Conservation (phyloP, 1,140 invertebrate genomes). For the Neodiprion pinetum region DNA sequence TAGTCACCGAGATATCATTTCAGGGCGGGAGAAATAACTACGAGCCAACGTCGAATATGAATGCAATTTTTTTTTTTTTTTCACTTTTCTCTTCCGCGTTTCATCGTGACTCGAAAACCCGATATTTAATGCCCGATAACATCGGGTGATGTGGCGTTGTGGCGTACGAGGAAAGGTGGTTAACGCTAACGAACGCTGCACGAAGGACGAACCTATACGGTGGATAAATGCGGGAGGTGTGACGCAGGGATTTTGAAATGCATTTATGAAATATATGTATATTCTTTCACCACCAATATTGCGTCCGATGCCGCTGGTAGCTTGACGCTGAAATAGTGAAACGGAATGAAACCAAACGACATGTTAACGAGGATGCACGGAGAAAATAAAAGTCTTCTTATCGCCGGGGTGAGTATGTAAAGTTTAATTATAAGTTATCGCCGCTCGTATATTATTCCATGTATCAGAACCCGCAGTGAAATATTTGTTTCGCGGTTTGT, state of each 20-base stretch:
- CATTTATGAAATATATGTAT: neutral
- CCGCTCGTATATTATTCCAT: neutral
- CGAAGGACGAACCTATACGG: neutral
- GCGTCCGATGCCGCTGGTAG: neutral
- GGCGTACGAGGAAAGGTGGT: neutral
- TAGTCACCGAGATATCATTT: too few species aligned
- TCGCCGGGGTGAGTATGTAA: neutral
- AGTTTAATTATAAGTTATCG: neutral
- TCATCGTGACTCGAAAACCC: neutral
- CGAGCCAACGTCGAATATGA: neutral
- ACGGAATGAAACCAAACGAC: neutral
- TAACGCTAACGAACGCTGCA: neutral
- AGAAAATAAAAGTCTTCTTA: neutral
- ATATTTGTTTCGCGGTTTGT: conserved; percentile 5
- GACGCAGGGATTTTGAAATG: neutral
- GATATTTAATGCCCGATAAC: neutral
- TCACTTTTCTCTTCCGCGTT: neutral
- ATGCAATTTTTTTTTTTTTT: neutral
- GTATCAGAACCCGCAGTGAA: neutral
- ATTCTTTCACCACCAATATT: neutral
- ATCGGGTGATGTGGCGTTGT: neutral
- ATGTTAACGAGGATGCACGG: neutral
- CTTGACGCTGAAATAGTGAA: neutral
- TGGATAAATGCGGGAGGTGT: neutral
- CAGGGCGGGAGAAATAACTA: neutral